A percentile compares a stretch with the other conserved stretches of the same genome.
Conservation (phyloP, 2,113 vertebrate species). For the Leptosomus discolor region DNA sequence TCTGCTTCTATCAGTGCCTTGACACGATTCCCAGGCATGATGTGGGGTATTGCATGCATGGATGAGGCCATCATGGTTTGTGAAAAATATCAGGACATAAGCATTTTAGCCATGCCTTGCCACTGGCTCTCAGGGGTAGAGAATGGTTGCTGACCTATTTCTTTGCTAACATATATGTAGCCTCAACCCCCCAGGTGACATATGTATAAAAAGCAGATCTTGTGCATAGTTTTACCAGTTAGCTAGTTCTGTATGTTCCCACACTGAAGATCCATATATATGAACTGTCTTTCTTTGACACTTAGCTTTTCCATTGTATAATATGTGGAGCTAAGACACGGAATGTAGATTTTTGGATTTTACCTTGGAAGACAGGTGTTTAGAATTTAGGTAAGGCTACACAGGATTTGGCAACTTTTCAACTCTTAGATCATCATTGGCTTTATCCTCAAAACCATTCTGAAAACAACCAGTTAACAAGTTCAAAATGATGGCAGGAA, state of each 20-base stretch:
- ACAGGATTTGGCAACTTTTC: not conserved
- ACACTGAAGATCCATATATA: not conserved
- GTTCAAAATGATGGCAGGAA: not conserved
- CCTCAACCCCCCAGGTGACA: not conserved
- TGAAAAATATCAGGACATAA: not conserved
- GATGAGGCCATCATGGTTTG: not conserved
- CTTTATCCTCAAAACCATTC: not conserved
- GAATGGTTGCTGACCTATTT: not conserved
- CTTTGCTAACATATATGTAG: not conserved
- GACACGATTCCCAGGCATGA: not conserved
- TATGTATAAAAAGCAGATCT: not conserved
- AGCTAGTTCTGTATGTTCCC: not conserved
- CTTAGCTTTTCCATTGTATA: not conserved
- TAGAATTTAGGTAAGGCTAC: not conserved
- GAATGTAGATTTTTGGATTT: not conserved
- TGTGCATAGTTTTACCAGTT: not conserved
- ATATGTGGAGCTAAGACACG: not conserved
- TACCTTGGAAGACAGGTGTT: not conserved
- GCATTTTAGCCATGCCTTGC: not conserved
- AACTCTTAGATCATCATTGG: not conserved
- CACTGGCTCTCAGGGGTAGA: not conserved
- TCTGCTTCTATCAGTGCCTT: fast-evolving
- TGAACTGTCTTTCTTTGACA: not conserved
- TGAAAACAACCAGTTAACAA: not conserved
- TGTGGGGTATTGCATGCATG: not conserved